Base-by-base conservation (phyloP, 2,113 vertebrate genomes). In the Cololabis saira region DNA sequence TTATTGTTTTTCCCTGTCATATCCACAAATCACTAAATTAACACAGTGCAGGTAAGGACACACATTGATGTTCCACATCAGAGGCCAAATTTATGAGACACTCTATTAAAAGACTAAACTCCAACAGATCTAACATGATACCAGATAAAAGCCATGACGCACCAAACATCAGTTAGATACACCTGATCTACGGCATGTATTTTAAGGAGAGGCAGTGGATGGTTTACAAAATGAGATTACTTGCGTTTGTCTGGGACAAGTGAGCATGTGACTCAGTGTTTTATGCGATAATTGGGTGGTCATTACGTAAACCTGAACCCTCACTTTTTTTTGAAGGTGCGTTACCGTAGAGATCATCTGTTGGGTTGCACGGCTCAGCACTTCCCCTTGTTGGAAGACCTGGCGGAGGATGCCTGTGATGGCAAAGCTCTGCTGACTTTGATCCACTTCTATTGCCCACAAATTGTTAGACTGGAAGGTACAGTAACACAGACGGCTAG, bases 391-490 rank as follows among this genome's bases (percentile, higher is more conserved):
- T 71, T 99, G 87, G 96, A 98, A 52, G 95, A 98, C 65, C 67
- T 99, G 87, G 89, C 97, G 94, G 94, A 96, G 77, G 96, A 97
- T 13, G 87, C 95, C 37, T 95, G 94, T 0, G 95, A 96, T 11
- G 96, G 95, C 13, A 91, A 93, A 4, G 96, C 96, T 42, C 94
- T 99, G 77, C 84, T 98, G 22, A 91, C 95, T 10, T 87, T 97
- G 30, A 90, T 99, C 74, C 96, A 99, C 89, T 99, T 96, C 81
- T 99, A 99, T 47, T 99, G 97, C 83, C 97, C 97, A 0, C 96
- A 96, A 63, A 93, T 95, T 54, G 93, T 99, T 91, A 95, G 94
- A 59, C 91, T 98, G 41, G 96, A 99, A 54, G 96, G 97, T 98
- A 93, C 21, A 6, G 88, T 17, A 40, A 37, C 6, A 37, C 33